A percentile compares a stretch with the other conserved stretches of the same genome.
Evolutionary conservation across 2,888 invertebrate genomes (phyloP).

Genomic region (Herminia tarsipennalis): DNA sequence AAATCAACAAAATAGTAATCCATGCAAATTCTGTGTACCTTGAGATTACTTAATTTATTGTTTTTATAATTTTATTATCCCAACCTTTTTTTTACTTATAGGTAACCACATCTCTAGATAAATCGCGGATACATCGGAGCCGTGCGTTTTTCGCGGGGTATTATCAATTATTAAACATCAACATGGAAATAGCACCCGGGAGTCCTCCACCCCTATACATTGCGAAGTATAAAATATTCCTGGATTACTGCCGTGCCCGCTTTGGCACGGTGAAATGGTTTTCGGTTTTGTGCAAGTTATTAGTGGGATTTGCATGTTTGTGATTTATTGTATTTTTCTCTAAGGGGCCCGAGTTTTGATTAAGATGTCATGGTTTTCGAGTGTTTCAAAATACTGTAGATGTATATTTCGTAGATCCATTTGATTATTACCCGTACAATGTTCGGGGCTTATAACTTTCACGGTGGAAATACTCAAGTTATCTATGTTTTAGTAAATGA

Average conservation of each 20-base stretch:
- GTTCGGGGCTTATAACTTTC: too few relatives aligned
- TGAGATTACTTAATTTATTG: too few relatives aligned
- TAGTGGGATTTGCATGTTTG: constrained; percentile 84
- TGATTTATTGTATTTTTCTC: constrained; percentile 80
- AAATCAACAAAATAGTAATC: too few relatives aligned
- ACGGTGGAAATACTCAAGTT: too few relatives aligned
- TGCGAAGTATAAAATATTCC: constrained; percentile 83
- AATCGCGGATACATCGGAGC: constrained; percentile 54
- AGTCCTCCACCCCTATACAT: constrained; percentile 75
- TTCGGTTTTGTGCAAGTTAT: constrained; percentile 85
- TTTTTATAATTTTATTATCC: too few relatives aligned
- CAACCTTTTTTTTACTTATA: too few relatives aligned
- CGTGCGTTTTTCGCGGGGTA: constrained; percentile 83
- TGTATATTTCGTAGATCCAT: too few relatives aligned
- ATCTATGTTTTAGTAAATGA: too few relatives aligned
- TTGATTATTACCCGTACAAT: too few relatives aligned
- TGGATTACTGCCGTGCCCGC: constrained; percentile 67
- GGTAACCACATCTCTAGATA: constrained; percentile 61
- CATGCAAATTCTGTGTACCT: too few relatives aligned
- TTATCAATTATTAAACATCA: constrained; percentile 87
- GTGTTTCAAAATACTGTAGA: too few relatives aligned
- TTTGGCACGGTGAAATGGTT: constrained; percentile 82
- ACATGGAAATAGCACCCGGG: constrained; percentile 84
- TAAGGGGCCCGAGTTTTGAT: constrained; percentile 48
- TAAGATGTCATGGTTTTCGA: constrained; percentile 38